These are phyloP conservation scores for Pardosa pseudoannulata DNA, from an alignment of 2,888 invertebrate genomes.

Conservation along the genomic window DNA sequence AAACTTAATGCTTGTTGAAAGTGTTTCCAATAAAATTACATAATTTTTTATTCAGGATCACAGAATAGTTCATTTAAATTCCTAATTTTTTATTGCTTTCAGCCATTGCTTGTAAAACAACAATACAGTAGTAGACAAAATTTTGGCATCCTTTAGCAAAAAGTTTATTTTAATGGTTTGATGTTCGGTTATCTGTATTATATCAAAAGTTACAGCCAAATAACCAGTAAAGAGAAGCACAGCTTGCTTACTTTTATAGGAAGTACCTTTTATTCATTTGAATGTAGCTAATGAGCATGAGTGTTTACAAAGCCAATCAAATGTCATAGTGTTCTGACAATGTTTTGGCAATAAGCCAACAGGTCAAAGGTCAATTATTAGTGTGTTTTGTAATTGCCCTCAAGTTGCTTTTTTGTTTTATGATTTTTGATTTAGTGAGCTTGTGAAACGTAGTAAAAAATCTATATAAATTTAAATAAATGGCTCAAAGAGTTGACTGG, in stretches of 20 bases:
- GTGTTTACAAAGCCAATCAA: slow-evolving; percentile 17
- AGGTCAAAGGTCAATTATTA: neutral
- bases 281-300: slow-evolving; percentile 27
- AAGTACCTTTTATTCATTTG: slow-evolving; percentile 7
- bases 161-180: no score
- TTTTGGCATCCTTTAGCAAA: no score
- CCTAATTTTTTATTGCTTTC: no score
- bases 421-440: no score
- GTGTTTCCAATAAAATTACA: no score
- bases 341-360: slow-evolving; percentile 7
- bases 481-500: slow-evolving; percentile 19
- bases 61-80: no score
- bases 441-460: slow-evolving; percentile 8
- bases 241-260: slow-evolving; percentile 1
- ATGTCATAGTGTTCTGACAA: no score
- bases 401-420: neutral
- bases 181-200: slow-evolving; percentile 9
- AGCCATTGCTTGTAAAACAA: no score
- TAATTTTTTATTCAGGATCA: no score
- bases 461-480: no score
- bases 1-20: no score
- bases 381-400: neutral
- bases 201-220: slow-evolving; percentile 26
- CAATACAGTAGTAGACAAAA: no score
- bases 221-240: slow-evolving; percentile 18